A percentile compares a stretch with the other conserved stretches of the same genome.
phyloP scores from a whole-genome alignment of 2,113 vertebrate genomes.

The Erpornis zantholeuca region DNA sequence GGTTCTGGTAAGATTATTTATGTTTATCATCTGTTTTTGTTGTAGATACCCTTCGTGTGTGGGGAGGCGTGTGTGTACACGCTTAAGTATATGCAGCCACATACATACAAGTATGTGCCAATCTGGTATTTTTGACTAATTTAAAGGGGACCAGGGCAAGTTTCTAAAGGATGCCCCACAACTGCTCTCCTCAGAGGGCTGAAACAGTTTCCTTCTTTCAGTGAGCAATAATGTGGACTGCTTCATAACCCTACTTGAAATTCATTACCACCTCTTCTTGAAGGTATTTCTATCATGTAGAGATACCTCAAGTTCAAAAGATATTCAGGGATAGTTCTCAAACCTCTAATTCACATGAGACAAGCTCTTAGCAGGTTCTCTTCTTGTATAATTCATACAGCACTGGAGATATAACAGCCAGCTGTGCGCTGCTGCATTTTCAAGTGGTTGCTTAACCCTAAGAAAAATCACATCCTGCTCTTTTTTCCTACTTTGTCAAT shows the following conservation, averaged over 20 bases:
- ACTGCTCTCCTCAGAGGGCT: background rate
- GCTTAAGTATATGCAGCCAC: background rate
- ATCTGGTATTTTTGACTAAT: background rate
- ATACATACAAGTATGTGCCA: background rate
- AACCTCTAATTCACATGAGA: background rate
- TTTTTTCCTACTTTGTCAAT: background rate
- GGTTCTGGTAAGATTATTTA: background rate
- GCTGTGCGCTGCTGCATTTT: background rate
- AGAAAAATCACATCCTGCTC: constrained; percentile 19
- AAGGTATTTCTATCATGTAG: background rate
- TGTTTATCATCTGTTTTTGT: background rate
- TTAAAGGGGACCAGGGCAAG: background rate
- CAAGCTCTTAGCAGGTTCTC: background rate
- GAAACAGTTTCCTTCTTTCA: background rate
- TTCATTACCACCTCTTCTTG: background rate
- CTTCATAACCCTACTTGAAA: background rate
- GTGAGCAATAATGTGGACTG: background rate
- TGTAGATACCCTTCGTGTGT: background rate
- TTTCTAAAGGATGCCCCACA: background rate
- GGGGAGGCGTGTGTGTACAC: background rate
- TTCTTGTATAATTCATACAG: background rate
- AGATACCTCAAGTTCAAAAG: background rate
- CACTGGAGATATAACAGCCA: background rate
- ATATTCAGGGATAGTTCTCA: background rate
- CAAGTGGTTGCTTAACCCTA: constrained; percentile 42